A percentile compares a stretch with the other conserved stretches of the same genome.
Evolutionary conservation across 2,797 vertebrate species (phyloP).

Genomic region (Catamblyrhynchus diadema): DNA sequence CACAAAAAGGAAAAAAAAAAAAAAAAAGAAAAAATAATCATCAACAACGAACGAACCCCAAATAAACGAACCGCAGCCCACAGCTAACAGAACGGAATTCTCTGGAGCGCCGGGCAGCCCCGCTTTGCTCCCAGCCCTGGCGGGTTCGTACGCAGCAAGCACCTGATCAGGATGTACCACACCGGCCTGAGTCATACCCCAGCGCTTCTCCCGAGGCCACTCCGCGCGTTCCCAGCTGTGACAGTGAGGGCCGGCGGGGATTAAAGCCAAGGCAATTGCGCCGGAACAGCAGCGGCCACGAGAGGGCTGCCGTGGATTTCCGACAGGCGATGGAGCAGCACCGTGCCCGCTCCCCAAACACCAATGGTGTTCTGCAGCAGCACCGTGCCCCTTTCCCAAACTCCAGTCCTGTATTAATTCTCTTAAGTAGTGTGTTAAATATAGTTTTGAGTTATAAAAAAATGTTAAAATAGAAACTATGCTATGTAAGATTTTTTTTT

Average conservation of each 20-base stretch:
- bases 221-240: not conserved
- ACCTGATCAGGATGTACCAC: rapidly evolving
- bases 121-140: not conserved
- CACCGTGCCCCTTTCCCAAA: not conserved
- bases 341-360: too few species aligned
- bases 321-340: not conserved
- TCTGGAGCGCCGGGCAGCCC: not conserved
- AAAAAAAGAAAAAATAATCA: not conserved
- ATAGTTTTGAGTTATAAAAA: too few species aligned
- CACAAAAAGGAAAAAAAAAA: not conserved
- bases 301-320: constrained; percentile 1
- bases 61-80: not conserved
- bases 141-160: not conserved
- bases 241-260: rapidly evolving
- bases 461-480: too few species aligned
- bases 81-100: not conserved
- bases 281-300: not conserved
- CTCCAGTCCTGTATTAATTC: too few species aligned
- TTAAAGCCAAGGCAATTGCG: not conserved
- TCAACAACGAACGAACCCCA: not conserved
- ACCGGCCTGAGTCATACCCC: rapidly evolving
- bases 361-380: not conserved
- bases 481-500: too few species aligned
- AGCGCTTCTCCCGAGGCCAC: not conserved
- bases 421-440: too few species aligned